Evolutionary conservation across 2,797 vertebrate genomes (phyloP).

Genomic region (Fundulus diaphanus): DNA sequence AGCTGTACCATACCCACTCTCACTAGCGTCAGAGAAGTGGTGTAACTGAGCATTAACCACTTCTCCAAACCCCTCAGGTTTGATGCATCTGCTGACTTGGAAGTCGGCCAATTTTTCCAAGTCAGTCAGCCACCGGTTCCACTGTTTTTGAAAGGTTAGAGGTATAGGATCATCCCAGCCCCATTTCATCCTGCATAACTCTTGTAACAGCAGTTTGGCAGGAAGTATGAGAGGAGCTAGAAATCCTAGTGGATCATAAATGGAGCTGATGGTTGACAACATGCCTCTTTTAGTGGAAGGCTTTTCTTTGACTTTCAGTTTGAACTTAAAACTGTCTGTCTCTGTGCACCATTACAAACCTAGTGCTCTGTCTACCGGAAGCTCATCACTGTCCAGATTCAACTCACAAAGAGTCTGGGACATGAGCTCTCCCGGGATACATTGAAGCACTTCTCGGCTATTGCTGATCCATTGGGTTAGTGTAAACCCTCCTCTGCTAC

Average conservation of each 20-base stretch:
- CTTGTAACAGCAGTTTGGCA: neutral
- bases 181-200: neutral
- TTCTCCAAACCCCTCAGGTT: neutral
- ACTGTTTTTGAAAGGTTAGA: neutral
- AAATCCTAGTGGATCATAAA: conserved; percentile 1
- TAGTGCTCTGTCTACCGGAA: neutral
- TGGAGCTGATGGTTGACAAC: neutral
- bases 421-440: neutral
- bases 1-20: neutral
- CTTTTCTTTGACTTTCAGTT: neutral
- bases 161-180: neutral
- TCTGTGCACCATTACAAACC: conserved; percentile 11
- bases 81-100: neutral
- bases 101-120: neutral
- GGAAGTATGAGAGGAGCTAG: neutral
- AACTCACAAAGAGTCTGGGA: neutral
- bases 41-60: neutral
- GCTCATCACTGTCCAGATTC: neutral
- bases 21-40: conserved; percentile 3
- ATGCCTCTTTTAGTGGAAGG: neutral
- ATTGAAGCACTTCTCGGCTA: no score
- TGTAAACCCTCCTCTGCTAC: no score
- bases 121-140: neutral
- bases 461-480: neutral
- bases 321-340: conserved; percentile 1